Conservation (phyloP, 2,797 vertebrate species). For the Cossypha heuglini region DNA sequence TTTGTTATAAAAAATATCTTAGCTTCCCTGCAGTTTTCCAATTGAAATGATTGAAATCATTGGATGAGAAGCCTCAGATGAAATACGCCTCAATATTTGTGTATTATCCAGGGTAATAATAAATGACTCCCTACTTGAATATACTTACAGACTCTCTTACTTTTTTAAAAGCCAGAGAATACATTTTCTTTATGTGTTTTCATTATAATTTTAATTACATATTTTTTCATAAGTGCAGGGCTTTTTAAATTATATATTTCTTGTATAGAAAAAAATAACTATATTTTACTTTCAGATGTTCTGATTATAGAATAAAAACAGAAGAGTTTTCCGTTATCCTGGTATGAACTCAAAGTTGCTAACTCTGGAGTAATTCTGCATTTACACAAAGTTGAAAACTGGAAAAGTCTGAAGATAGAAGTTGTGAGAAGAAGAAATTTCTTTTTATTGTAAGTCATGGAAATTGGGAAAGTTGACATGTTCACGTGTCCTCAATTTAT, state of each 20-base stretch:
- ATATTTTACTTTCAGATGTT: constrained; percentile 13
- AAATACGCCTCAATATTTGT: neutral
- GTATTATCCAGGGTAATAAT: constrained; percentile 3
- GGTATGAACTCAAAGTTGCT: neutral
- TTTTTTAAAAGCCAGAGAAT: neutral
- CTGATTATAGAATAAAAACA: constrained; percentile 1
- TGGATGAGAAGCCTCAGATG: neutral
- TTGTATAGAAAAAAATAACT: neutral
- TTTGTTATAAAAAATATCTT: neutral
- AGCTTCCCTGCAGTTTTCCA: neutral
- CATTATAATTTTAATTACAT: constrained; percentile 13
- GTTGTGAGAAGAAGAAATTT: neutral
- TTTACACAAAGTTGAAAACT: neutral
- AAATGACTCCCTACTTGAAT: neutral
- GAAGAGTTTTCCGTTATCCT: neutral
- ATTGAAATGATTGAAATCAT: neutral
- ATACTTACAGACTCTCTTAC: neutral
- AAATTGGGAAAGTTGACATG: neutral
- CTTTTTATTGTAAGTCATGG: neutral
- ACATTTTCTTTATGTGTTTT: constrained; percentile 2
- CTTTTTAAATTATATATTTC: neutral
- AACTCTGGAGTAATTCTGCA: neutral
- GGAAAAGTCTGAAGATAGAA: neutral
- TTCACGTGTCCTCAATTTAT: neutral
- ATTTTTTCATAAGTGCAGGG: neutral